Base-by-base conservation (phyloP, 1,140 invertebrate genomes). In the Oreohelix idahoensis region DNA sequence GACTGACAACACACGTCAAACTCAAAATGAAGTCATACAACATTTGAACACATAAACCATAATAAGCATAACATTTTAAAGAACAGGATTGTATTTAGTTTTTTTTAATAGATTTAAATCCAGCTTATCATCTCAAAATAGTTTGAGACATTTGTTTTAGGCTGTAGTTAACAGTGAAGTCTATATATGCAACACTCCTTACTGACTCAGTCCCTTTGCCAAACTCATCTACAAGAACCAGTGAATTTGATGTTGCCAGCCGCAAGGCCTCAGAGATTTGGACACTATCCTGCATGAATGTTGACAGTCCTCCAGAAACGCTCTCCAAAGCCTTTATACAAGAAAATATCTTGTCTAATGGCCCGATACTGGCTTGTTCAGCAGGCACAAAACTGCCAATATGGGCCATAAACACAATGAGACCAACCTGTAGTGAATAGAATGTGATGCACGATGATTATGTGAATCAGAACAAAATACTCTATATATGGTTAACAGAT, bases 181-280 rank as follows among this genome's bases (percentile, higher is more conserved):
- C 42, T 10, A 4, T 58, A 58, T 58, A 20, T 32, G 5, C n/a
- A 66, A 66, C n/a, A 32, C 11, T 66, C 53, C 87, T 85, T 88
- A 94, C 93, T 87, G 95, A 95, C 4, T 95, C 93, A 20, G 97
- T 98, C 84, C 96, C 96, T 93, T 96, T 96, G 0, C 97, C 97
- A 94, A 98, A 97, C 93, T 98, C 97, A 93, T 98, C 97, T 71
- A 98, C 94, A 45, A 98, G 94, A 0, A 98, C 93, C 1, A 98
- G 89, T 0, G 96, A 96, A 78, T 93, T 93, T 0, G 92, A 88
- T 0, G 94, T 95, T 0, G 95, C 95, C 85, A 94, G 94, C 78
- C 94, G 93, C 0, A 97, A 88, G 23, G 95, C 95, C 42, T 94
- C 92, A 20, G 96, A 94, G 92, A 97, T 96, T 94, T 97, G 96